Percentiles rank a stretch among this genome's conserved stretches.
Conservation (phyloP, 2,888 invertebrate genomes). For the Colletes collaris region DNA sequence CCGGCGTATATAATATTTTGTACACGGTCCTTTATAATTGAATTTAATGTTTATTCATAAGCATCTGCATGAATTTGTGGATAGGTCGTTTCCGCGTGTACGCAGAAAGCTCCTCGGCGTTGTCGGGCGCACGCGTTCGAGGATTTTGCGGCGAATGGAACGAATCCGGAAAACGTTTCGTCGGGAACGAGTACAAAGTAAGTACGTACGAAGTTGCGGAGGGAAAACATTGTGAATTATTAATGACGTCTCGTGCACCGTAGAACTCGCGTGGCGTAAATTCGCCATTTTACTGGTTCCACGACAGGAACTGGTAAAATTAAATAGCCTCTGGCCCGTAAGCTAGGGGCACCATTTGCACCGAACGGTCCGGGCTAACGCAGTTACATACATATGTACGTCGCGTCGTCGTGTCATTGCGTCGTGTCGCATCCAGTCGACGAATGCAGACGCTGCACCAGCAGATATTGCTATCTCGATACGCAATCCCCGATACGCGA, state of each 20-base stretch:
- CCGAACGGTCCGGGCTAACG: slow-evolving; percentile 37
- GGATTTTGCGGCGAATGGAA: background rate
- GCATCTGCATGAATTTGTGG: slow-evolving; percentile 6
- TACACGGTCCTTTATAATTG: slow-evolving; percentile 31
- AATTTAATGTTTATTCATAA: slow-evolving; percentile 50
- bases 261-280: slow-evolving; percentile 12
- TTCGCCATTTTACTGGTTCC: slow-evolving; percentile 27
- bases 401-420: slow-evolving; percentile 44
- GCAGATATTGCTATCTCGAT: slow-evolving; percentile 19
- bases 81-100: too few species aligned
- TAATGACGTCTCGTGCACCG: background rate
- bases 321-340: slow-evolving; percentile 40
- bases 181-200: background rate
- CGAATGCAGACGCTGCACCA: slow-evolving; percentile 4
- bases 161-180: background rate
- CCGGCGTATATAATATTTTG: slow-evolving; percentile 14
- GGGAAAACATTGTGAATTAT: slow-evolving; percentile 37
- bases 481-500: slow-evolving; percentile 25
- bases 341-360: slow-evolving; percentile 34
- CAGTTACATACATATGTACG: slow-evolving; percentile 21
- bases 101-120: background rate
- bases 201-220: slow-evolving; percentile 11
- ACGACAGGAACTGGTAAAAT: slow-evolving; percentile 20
- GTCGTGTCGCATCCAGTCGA: slow-evolving; percentile 14
- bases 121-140: background rate